These are phyloP conservation scores for Melanogrammus aeglefinus DNA, from an alignment of 2,797 vertebrate genomes.

Conservation along the genomic window DNA sequence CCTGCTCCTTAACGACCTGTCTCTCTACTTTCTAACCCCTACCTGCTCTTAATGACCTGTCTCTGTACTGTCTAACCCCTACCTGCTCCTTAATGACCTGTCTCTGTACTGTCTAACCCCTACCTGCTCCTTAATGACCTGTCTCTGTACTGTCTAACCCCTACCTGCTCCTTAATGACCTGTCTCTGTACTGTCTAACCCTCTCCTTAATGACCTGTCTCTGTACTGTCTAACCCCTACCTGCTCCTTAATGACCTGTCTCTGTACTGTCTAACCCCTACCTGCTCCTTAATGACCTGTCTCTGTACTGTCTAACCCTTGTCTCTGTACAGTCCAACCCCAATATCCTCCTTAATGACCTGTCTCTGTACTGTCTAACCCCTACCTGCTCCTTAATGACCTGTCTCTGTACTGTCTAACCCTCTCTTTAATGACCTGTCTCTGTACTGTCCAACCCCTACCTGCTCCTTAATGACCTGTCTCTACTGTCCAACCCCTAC, in stretches of 20 bases:
- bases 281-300: neutral
- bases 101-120: neutral
- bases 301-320: constrained; percentile 6
- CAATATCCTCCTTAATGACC: neutral
- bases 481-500: neutral
- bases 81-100: neutral
- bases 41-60: neutral
- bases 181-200: neutral
- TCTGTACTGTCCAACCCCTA: neutral
- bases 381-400: neutral
- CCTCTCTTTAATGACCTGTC: neutral
- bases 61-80: neutral
- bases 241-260: no score
- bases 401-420: constrained; percentile 1
- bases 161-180: neutral
- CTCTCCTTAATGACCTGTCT: no score
- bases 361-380: neutral
- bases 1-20: constrained; percentile 3
- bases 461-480: neutral
- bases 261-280: neutral
- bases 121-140: neutral
- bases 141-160: neutral
- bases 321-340: neutral
- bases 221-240: neutral
- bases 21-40: neutral